Percentiles rank a stretch among this genome's conserved stretches.
phyloP scores from a whole-genome alignment of 2,797 vertebrate species.

The Catharus ustulatus region DNA sequence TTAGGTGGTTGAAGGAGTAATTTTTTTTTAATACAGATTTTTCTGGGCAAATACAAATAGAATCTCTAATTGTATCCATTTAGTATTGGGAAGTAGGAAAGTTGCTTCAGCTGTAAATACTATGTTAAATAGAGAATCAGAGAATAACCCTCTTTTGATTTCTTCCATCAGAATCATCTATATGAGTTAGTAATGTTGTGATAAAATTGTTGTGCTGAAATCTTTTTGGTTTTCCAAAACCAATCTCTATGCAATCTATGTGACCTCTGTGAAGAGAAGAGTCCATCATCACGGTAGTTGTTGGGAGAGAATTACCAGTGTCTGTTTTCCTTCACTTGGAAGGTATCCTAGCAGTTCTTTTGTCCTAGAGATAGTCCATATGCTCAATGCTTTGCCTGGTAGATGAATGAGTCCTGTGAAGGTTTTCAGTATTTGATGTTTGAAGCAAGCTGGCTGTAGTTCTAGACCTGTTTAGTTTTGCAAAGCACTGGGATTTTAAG shows the following conservation, averaged over 20 bases:
- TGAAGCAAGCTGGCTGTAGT: slow-evolving; percentile 3
- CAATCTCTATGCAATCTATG: slow-evolving; percentile 47
- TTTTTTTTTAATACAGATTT: neutral
- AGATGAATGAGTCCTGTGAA: slow-evolving; percentile 34
- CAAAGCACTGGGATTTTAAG: neutral
- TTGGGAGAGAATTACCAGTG: slow-evolving; percentile 57
- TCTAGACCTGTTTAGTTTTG: neutral
- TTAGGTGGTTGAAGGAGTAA: neutral
- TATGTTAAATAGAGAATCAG: neutral
- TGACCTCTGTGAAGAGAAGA: slow-evolving; percentile 54
- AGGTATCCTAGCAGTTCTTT: slow-evolving; percentile 56
- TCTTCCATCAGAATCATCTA: slow-evolving; percentile 59
- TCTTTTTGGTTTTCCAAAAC: slow-evolving; percentile 51
- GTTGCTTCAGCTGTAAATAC: neutral
- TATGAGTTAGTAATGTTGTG: slow-evolving; percentile 50
- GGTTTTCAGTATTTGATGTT: neutral
- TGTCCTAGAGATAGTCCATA: slow-evolving; percentile 36
- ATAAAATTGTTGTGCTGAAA: slow-evolving; percentile 45
- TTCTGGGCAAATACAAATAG: neutral
- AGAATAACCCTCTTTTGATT: slow-evolving; percentile 56
- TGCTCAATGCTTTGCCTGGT: slow-evolving; percentile 40
- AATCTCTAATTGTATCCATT: neutral
- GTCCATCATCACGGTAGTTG: slow-evolving; percentile 48
- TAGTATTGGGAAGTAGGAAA: neutral
- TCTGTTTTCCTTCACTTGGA: slow-evolving; percentile 47